Evolutionary conservation across 1,140 invertebrate species (phyloP).

Genomic region (Dendrolimus kikuchii): DNA sequence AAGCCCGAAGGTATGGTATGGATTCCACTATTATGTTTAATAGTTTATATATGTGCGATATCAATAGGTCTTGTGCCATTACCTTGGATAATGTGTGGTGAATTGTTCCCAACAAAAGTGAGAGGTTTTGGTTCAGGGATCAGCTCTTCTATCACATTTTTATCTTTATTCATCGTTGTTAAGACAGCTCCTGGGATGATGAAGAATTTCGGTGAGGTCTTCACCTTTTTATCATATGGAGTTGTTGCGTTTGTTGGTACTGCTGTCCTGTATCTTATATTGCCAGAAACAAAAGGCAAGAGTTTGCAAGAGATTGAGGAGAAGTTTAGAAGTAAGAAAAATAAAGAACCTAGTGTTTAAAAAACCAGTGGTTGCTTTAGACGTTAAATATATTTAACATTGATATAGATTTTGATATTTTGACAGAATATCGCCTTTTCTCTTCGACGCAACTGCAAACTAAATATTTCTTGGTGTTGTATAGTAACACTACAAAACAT

Average conservation of each 20-base stretch:
- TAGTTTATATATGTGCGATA: conserved; percentile 73
- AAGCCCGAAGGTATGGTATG: conserved; percentile 56
- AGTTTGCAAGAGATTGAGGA: conserved; percentile 83
- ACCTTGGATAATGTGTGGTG: conserved; percentile 81
- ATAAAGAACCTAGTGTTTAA: conserved; percentile 15
- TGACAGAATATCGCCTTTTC: too few species aligned
- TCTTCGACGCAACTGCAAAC: too few species aligned
- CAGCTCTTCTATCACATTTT: conserved; percentile 77
- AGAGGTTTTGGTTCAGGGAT: conserved; percentile 76
- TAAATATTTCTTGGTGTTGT: too few species aligned
- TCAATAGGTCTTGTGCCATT: conserved; percentile 76
- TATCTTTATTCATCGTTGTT: conserved; percentile 80
- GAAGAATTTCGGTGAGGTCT: conserved; percentile 70
- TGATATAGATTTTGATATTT: background rate
- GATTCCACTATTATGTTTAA: conserved; percentile 69
- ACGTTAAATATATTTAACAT: background rate
- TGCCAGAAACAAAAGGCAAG: conserved; percentile 88
- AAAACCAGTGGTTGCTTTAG: too few species aligned
- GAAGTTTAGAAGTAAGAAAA: conserved; percentile 58
- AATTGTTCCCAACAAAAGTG: conserved; percentile 74
- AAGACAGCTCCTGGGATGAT: conserved; percentile 79
- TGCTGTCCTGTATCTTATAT: conserved; percentile 75
- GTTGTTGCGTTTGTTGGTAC: conserved; percentile 76
- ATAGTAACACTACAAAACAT: too few species aligned
- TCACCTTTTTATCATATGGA: conserved; percentile 81